These are phyloP conservation scores for Hydraecia micacea DNA, from an alignment of 2,888 invertebrate genomes.

Conservation along the genomic window DNA sequence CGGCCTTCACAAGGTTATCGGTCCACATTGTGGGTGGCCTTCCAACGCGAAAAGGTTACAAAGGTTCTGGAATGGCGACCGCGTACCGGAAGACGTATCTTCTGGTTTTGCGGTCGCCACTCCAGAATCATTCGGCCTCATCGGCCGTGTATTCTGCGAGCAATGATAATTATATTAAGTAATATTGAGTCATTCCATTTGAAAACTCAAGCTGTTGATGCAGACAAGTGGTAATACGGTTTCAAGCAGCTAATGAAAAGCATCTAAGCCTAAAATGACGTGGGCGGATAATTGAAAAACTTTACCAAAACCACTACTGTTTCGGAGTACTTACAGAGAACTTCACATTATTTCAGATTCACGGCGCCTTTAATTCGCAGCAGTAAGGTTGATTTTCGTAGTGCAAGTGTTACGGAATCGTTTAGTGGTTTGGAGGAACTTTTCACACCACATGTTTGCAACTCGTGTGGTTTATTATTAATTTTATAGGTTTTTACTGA, in stretches of 20 bases:
- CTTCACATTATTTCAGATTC: not conserved
- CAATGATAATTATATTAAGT: too few species aligned
- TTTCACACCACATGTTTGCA: slow-evolving; percentile 13
- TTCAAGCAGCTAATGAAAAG: slow-evolving; percentile 33
- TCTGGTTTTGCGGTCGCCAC: too few species aligned
- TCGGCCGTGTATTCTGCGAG: too few species aligned
- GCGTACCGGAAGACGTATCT: too few species aligned
- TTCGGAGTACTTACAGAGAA: slow-evolving; percentile 2
- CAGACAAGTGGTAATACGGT: not conserved
- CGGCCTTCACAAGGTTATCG: too few species aligned
- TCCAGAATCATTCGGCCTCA: too few species aligned
- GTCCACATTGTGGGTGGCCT: too few species aligned
- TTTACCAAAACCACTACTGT: slow-evolving; percentile 42
- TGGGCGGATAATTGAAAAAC: slow-evolving; percentile 52
- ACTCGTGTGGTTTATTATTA: not conserved
- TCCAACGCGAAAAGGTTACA: too few species aligned
- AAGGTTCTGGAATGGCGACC: too few species aligned
- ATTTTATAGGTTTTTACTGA: not conserved
- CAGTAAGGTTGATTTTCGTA: not conserved
- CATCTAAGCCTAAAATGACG: slow-evolving; percentile 9
- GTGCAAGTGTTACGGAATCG: not conserved
- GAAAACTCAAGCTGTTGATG: not conserved
- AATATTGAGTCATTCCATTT: not conserved
- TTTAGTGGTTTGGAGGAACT: slow-evolving; percentile 10
- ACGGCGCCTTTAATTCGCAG: not conserved